Base-by-base conservation (phyloP, 2,113 vertebrate species). In the Penelope pileata region DNA sequence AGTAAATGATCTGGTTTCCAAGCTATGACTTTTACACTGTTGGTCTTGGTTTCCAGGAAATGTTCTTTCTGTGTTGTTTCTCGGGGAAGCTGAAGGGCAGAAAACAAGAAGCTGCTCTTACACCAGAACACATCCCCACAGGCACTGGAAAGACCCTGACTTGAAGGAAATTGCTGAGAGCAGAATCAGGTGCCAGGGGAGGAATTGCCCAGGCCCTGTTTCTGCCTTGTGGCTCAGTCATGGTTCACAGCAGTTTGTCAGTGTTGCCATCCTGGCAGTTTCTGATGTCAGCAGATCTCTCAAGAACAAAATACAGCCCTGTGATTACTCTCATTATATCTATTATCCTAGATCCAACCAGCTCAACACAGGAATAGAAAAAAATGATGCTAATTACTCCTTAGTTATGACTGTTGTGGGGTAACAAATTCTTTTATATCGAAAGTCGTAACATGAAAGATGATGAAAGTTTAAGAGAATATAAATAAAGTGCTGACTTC, bases 251-350 rank as follows among this genome's bases (percentile, higher is more conserved):
- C 34, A 96, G 14, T 24, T 72, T 5, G 2, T 24, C 60, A 47
- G 38, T n/a, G 10, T 10, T 93, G 53, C 36, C 76, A 21, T 34
- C 69, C 79, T 64, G 76, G 13, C 62, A 83, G 26, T 45, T 94
- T 75, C 56, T 80, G 45, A 80, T 90, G 72, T 85, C 76, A 91
- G 70, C 43, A 78, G 59, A 53, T 77, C 51, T 81, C 69, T 75
- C 63, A 76, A 40, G 66, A 84, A 48, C 59, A 54, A 94, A 96
- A 79, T 43, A 68, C 32, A 92, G 30, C 38, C 15, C 51, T 6
- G 7, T 91, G 81, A 97, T 86, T 88, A 53, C 60, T 78, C 67
- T 83, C 43, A 80, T 92, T 94, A 73, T 66, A 45, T 74, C 69
- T 94, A 73, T 94, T 97, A 72, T 86, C 48, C 34, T 62, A 89